Percentiles rank a stretch among this genome's conserved stretches.
phyloP scores from a whole-genome alignment of 1,140 invertebrate genomes.

The Aplysia californica region DNA sequence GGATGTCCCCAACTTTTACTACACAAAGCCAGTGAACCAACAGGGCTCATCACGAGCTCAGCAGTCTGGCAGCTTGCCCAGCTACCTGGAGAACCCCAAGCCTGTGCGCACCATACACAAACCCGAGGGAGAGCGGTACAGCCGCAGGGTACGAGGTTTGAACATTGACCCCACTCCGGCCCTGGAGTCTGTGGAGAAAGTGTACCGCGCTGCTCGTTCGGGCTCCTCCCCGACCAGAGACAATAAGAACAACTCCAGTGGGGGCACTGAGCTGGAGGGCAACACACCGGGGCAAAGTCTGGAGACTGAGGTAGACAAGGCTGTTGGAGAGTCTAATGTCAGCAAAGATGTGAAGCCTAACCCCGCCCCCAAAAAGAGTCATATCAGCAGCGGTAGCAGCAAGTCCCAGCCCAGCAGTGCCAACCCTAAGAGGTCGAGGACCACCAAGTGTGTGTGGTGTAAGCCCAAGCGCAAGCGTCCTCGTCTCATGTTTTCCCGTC shows the following conservation, averaged over 20 bases:
- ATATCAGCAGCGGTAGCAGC: background rate
- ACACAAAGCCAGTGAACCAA: conserved; percentile 38
- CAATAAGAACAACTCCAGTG: conserved; percentile 6
- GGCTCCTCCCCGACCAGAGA: background rate
- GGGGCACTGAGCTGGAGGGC: background rate
- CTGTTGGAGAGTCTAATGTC: no score
- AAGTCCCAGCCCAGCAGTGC: background rate
- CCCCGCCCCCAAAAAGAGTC: no score
- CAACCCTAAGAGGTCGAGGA: background rate
- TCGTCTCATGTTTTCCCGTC: background rate
- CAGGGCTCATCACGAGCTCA: background rate
- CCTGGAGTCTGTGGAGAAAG: conserved; percentile 43
- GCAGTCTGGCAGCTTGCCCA: conserved; percentile 29
- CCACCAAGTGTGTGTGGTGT: conserved; percentile 26
- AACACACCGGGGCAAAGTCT: conserved; percentile 1
- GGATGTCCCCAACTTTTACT: conserved; percentile 51
- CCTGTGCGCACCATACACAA: background rate
- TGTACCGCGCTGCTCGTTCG: conserved; percentile 1
- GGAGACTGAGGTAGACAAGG: no score
- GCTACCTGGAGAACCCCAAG: conserved; percentile 26
- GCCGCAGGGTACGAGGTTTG: conserved; percentile 51
- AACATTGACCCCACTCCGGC: conserved; percentile 37
- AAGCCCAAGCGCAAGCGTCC: conserved; percentile 28
- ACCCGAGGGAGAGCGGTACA: conserved; percentile 40
- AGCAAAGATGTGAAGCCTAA: no score